Evolutionary conservation across 2,113 vertebrate genomes (phyloP).

Genomic region (Hiodon alosoides): DNA sequence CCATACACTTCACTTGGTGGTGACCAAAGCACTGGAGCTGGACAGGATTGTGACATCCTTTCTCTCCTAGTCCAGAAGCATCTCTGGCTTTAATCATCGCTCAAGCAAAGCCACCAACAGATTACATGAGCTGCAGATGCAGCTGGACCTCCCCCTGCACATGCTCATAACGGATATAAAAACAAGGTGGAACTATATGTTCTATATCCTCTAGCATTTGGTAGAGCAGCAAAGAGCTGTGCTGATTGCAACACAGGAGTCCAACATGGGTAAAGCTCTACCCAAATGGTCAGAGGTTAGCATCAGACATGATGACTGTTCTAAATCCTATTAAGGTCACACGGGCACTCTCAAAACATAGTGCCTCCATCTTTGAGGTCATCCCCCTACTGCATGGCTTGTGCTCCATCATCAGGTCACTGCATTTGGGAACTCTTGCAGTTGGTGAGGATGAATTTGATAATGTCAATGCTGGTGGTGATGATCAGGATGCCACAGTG

Average conservation of each 20-base stretch:
- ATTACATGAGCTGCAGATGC: slow-evolving; percentile 19
- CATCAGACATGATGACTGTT: slow-evolving; percentile 12
- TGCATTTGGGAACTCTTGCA: too few species aligned
- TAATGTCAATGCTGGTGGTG: too few species aligned
- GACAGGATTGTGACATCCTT: slow-evolving; percentile 13
- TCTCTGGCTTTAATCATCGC: slow-evolving; percentile 9
- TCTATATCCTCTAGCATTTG: too few species aligned
- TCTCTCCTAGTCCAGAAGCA: slow-evolving; percentile 17
- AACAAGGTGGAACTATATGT: too few species aligned
- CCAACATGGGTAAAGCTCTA: slow-evolving; percentile 17
- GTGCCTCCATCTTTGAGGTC: slow-evolving; percentile 2
- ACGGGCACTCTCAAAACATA: slow-evolving; percentile 9
- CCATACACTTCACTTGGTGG: slow-evolving; percentile 16
- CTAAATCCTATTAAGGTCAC: slow-evolving; percentile 8
- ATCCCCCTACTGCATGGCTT: not conserved
- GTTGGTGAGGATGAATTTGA: too few species aligned
- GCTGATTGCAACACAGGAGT: slow-evolving; percentile 17
- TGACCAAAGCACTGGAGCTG: slow-evolving; percentile 17
- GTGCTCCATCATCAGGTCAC: not conserved
- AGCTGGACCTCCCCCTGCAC: slow-evolving; percentile 11
- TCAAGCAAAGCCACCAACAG: slow-evolving; percentile 16
- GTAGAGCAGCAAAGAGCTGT: slow-evolving; percentile 21
- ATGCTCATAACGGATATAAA: too few species aligned
- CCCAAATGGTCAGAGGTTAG: slow-evolving; percentile 13
- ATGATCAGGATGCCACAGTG: slow-evolving; percentile 1